Evolutionary conservation across 1,140 invertebrate species (phyloP), one percentile per base, ranked within the genome.

Genomic region (Drosophila eugracilis): DNA sequence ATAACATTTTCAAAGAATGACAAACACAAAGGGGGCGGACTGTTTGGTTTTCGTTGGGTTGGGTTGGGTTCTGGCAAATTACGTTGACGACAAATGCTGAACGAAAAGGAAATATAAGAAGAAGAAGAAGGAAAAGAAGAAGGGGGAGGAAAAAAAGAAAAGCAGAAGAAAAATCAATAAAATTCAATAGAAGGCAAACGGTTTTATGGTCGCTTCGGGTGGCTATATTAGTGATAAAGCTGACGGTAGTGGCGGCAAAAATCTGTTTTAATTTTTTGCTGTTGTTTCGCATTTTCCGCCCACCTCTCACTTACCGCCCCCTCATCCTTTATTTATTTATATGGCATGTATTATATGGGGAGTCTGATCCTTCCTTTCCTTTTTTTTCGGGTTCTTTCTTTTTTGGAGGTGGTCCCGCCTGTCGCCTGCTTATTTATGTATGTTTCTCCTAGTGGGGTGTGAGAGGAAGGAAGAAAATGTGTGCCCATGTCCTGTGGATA

Each of bases 121-220:
- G 14, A 26, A 55, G 28, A 21, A 67, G n/a, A 73, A 36, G 47
- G 32, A 55, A 22, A 21, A 67, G n/a, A 73, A 36, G 47, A 37
- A 14, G 37, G 21, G 21, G 34, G 10, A 37, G 22, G 34, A 39
- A 19, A 39, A 39, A 44, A 59, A 41, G 44, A 65, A 65, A 44
- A 6, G 21, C 47, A n/a, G 30, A 55, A 41, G 75, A 65, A 85
- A 85, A 86, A 86, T 86, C 81, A 81, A 85, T 85, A 85, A 85
- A 86, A 86, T 86, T 81, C 83, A 81, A 85, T 85, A 72, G 80
- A 49, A 72, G 72, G 75, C 58, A 54, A 84, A 79, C 77, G 72
- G 60, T 86, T 86, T 85, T 76, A 85, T 86, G 60, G 65, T 78
- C 69, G 65, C 48, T 74, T 80, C 72, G 44, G 54, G 44, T 60